phyloP scores from a whole-genome alignment of 2,888 invertebrate genomes.

The Tetranychus piercei region DNA sequence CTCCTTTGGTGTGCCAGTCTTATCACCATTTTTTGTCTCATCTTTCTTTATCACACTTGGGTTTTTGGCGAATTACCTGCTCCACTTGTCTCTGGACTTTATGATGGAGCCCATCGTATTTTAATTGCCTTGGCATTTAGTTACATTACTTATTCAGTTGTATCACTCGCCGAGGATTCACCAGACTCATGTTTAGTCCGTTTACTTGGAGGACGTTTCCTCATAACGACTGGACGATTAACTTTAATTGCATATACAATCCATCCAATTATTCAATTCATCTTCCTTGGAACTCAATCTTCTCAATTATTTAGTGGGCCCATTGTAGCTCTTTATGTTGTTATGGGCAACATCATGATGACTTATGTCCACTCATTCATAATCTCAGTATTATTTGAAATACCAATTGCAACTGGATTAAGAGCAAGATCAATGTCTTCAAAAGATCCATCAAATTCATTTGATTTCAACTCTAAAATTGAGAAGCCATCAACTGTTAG shows the following conservation, averaged over 20 bases:
- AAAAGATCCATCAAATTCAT: neutral
- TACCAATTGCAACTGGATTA: slow-evolving; percentile 14
- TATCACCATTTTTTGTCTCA: neutral
- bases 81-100: slow-evolving; percentile 17
- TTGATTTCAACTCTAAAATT: neutral
- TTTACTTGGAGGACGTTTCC: slow-evolving; percentile 14
- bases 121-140: slow-evolving; percentile 13
- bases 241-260: slow-evolving; percentile 17
- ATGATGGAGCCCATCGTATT: slow-evolving; percentile 16
- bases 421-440: neutral
- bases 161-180: slow-evolving; percentile 4
- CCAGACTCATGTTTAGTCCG: neutral
- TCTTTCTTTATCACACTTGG: slow-evolving; percentile 16
- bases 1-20: slow-evolving; percentile 1
- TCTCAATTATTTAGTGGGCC: slow-evolving; percentile 18
- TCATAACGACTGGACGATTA: slow-evolving; percentile 16
- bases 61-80: slow-evolving; percentile 20
- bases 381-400: slow-evolving; percentile 18
- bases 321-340: slow-evolving; percentile 17
- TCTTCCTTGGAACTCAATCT: slow-evolving; percentile 18
- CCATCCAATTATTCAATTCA: slow-evolving; percentile 18
- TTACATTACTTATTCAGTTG: slow-evolving; percentile 17
- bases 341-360: slow-evolving; percentile 19
- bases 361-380: slow-evolving; percentile 17
- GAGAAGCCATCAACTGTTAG: neutral